Evolutionary conservation across 2,113 vertebrate genomes (phyloP).

Genomic region (Pyrgilauda ruficollis): DNA sequence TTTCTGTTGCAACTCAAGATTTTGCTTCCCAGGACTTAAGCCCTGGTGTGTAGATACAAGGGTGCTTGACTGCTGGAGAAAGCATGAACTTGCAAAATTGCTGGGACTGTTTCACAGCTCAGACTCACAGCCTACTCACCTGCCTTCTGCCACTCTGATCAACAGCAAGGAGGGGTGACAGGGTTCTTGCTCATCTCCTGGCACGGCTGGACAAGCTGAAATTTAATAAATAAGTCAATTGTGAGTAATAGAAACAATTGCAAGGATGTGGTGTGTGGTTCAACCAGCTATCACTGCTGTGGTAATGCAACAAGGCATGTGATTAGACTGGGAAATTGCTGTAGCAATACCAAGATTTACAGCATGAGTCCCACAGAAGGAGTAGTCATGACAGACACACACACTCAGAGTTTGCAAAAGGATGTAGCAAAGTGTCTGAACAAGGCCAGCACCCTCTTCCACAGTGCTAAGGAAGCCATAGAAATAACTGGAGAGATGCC

Average conservation of each 20-base stretch:
- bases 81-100: not conserved
- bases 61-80: constrained; percentile 1
- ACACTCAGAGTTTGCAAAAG: not conserved
- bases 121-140: not conserved
- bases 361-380: not conserved
- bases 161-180: constrained; percentile 33
- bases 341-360: constrained; percentile 45
- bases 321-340: constrained; percentile 58
- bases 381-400: not conserved
- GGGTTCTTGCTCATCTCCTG: constrained; percentile 46
- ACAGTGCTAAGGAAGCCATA: not conserved
- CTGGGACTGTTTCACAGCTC: not conserved
- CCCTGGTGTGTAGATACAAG: not conserved
- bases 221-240: constrained; percentile 57
- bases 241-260: constrained; percentile 63
- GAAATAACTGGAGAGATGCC: not conserved
- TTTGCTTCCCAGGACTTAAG: constrained; percentile 5
- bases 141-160: not conserved
- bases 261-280: constrained; percentile 69
- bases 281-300: constrained; percentile 60
- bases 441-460: not conserved
- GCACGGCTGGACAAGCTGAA: constrained; percentile 30
- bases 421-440: not conserved
- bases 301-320: constrained; percentile 56
- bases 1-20: constrained; percentile 20